Evolutionary conservation across 2,113 vertebrate genomes (phyloP), one percentile per base, ranked within the genome.

Genomic region (Desmodus rotundus): DNA sequence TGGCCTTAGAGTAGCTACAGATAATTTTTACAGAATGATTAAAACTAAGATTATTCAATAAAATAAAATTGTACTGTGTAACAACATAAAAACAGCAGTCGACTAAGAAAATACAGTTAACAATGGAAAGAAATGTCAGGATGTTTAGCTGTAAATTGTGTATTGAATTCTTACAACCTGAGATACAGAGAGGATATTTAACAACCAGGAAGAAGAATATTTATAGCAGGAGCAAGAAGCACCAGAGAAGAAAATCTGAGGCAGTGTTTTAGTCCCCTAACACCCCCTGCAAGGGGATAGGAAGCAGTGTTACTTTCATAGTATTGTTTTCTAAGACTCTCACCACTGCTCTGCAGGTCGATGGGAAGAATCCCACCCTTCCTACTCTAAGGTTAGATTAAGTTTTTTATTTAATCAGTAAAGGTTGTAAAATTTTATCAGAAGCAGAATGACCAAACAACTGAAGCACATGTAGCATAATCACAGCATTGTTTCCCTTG

Each of bases 121-220:
- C 43, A n/a, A 11, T 95, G 36, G n/a, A 85, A 78, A 74, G 56
- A 83, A 86, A 77, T 76, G 26, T 61, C 56, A 91, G 3, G 5
- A 86, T 93, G 9, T 87, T 95, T 92, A 93, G 41, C n/a, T 89
- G 6, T 93, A 83, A 76, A 77, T 28, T 89, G 6, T 87, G 8
- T 91, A 58, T 88, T 94, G 95, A 92, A 47, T 96, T 94, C 26
- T 94, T 88, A 68, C 19, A 85, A 43, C 22, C 84, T 89, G 22
- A 89, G 31, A 73, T 73, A 3, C 76, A 86, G 77, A 81, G 50
- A 96, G 19, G 28, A 3, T 74, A 73, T 28, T 88, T 89, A 58
- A 33, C 24, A 65, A 72, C 11, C 78, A 65, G 33, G 26, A 33
- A 78, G 74, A 74, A 89, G 67, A 33, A 70, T 56, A 77, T 72